A percentile compares a stretch with the other conserved stretches of the same genome.
These are phyloP conservation scores for Cherax quadricarinatus DNA, from an alignment of 1,140 invertebrate genomes.

Conservation along the genomic window DNA sequence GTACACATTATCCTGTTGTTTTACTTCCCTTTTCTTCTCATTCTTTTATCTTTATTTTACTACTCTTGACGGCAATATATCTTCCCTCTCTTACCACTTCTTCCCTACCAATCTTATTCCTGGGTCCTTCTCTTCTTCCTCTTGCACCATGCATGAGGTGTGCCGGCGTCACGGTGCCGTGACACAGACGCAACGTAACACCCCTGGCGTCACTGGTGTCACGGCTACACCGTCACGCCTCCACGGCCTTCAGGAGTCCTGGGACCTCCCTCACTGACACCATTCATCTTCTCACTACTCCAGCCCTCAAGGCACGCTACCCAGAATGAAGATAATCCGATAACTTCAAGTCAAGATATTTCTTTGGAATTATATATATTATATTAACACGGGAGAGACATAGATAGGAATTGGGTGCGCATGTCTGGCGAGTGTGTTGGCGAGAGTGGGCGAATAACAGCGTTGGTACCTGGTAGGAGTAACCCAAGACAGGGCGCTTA, in stretches of 20 bases:
- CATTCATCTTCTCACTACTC: background rate
- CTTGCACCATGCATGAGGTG: conserved; percentile 1
- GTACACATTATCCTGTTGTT: background rate
- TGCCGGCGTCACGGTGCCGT: conserved; percentile 2
- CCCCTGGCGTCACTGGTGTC: background rate
- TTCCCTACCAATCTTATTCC: background rate
- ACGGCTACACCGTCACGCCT: background rate
- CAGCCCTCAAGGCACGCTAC: background rate
- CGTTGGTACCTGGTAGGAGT: background rate
- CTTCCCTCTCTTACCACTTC: background rate
- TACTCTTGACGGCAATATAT: background rate
- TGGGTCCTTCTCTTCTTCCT: background rate
- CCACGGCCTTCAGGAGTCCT: background rate
- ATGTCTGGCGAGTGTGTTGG: background rate
- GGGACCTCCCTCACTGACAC: background rate
- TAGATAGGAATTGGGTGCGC: too few species aligned
- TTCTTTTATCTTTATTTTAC: too few species aligned
- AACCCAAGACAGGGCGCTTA: background rate
- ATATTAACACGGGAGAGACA: background rate
- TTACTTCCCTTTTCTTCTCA: background rate
- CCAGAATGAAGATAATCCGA: background rate
- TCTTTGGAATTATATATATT: background rate
- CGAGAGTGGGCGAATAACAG: background rate
- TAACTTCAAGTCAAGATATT: background rate
- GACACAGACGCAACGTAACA: background rate